A percentile compares a stretch with the other conserved stretches of the same genome.
phyloP scores from a whole-genome alignment of 2,797 vertebrate species.

The Lycodopsis pacificus region DNA sequence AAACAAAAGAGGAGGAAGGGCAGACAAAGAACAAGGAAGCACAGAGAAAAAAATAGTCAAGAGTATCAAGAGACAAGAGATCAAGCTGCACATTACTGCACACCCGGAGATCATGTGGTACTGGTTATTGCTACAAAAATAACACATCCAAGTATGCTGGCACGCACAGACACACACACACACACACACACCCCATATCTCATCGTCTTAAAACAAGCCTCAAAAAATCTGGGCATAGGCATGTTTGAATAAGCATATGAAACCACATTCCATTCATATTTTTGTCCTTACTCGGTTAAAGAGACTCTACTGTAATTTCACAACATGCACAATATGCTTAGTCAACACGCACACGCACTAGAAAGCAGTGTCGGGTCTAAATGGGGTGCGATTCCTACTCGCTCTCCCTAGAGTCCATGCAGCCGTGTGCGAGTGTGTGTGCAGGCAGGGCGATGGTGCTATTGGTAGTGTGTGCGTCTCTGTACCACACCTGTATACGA shows the following conservation, averaged over 20 bases:
- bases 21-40: conserved; percentile 24
- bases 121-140: conserved; percentile 68
- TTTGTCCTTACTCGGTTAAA: conserved; percentile 19
- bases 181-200: conserved; percentile 24
- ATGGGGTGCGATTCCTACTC: conserved; percentile 53
- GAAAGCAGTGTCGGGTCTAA: conserved; percentile 48
- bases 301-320: conserved; percentile 11
- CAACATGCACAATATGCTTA: conserved; percentile 15
- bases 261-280: conserved; percentile 51
- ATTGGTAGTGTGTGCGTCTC: conserved; percentile 17
- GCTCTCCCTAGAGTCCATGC: conserved; percentile 51
- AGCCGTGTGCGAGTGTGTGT: conserved; percentile 38
- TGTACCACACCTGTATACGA: conserved; percentile 57
- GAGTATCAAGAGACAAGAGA: conserved; percentile 46
- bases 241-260: conserved; percentile 46
- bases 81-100: conserved; percentile 54
- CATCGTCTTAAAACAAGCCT: conserved; percentile 47
- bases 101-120: conserved; percentile 64
- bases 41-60: conserved; percentile 31
- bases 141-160: conserved; percentile 55
- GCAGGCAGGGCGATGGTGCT: conserved; percentile 21
- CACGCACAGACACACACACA: neutral
- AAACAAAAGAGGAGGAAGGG: conserved; percentile 11
- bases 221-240: conserved; percentile 10
- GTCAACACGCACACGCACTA: conserved; percentile 3